Evolutionary conservation across 64 coral and sea anemone genomes (phyloP), one percentile per base, ranked within the genome.

Genomic region (Platygyra sinensis): DNA sequence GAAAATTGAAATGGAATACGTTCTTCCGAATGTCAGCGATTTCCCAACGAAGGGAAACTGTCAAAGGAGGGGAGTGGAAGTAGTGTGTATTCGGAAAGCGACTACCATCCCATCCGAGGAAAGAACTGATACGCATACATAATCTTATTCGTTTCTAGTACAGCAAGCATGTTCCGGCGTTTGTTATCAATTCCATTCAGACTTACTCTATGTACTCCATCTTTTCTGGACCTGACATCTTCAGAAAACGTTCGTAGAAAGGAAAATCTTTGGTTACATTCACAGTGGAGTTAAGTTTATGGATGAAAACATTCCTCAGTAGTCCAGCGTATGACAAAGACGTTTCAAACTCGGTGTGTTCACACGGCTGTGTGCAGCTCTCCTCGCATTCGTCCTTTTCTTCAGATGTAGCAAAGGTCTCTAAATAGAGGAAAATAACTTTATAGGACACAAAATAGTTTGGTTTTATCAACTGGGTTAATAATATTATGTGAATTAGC

Each of bases 191-290:
- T 1, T 7, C 22, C 24, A 69, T 65, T 1, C 9, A 27, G n/a
- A 85, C 81, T 85, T 85, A 85, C 81, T 85, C 62, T 85, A 85
- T 85, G 12, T 85, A 85, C 3, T 71, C 62, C 81, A 67, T 51
- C 36, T 85, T 69, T 19, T 85, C 63, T 5, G 33, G 11, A 36
- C 50, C 65, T 85, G 81, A 69, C 36, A 85, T 52, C 8, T 71
- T 85, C 32, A 85, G 62, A 51, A 85, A 85, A 18, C 51, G 13
- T 24, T 85, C 62, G 33, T 71, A 71, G 33, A 69, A 11, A 1
- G 30, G 16, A 67, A 83, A 83, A 42, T 67, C 46, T 62, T 27
- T 39, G 2, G 36, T 85, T 25, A 36, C 5, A 20, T 80, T 32
- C 30, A 18, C 15, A 61, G 2, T 22, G 16, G 63, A 69, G 36